Conservation (phyloP, 2,797 vertebrate species). For the Fratercula arctica region DNA sequence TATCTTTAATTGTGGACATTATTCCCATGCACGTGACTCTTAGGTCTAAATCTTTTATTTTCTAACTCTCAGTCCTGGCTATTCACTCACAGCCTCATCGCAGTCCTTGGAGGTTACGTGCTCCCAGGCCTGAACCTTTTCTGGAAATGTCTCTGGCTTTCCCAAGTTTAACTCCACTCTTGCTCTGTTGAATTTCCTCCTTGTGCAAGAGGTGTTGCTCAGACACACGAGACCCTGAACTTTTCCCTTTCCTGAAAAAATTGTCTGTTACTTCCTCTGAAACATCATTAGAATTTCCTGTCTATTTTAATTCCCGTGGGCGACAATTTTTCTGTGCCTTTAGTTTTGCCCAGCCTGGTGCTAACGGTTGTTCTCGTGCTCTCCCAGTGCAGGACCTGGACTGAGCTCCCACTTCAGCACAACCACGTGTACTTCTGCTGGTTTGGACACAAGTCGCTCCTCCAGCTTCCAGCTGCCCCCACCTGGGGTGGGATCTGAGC, state of each 20-base stretch:
- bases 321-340: not conserved
- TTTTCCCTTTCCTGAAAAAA: not conserved
- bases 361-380: not conserved
- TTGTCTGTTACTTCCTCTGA: not conserved
- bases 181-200: not conserved
- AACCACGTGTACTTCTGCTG: not conserved
- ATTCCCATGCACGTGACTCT: constrained; percentile 28
- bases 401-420: not conserved
- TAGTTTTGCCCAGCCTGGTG: not conserved
- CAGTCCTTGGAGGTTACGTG: not conserved
- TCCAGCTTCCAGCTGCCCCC: not conserved
- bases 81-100: not conserved
- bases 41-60: constrained; percentile 17
- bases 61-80: not conserved
- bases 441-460: not conserved
- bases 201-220: not conserved
- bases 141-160: not conserved
- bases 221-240: not conserved
- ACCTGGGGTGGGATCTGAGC: not conserved
- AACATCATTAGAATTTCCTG: not conserved
- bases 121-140: not conserved
- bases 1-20: constrained; percentile 51
- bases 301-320: not conserved
- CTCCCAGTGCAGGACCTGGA: accelerated
- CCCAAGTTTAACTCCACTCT: not conserved